phyloP scores from a whole-genome alignment of 1,140 invertebrate species.

The Mamestra configurata region DNA sequence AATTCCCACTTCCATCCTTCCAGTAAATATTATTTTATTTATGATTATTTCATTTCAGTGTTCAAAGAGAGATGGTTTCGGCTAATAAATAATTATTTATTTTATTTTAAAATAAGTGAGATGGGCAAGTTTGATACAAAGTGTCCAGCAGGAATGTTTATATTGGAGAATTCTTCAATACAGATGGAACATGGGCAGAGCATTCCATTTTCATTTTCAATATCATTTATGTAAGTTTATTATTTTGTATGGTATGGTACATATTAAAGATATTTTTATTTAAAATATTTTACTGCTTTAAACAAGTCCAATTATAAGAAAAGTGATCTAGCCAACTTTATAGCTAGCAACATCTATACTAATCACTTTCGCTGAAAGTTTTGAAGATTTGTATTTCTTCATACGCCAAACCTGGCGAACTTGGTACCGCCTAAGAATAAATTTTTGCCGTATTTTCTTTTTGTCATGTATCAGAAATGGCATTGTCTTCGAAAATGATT shows the following conservation, averaged over 20 bases:
- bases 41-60: constrained; percentile 70
- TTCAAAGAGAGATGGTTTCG: constrained; percentile 93
- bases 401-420: too few species aligned
- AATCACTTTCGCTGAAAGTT: too few species aligned
- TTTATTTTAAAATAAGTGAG: constrained; percentile 92
- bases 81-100: constrained; percentile 91
- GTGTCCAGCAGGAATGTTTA: constrained; percentile 90
- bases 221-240: constrained; percentile 88
- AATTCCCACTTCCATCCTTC: not conserved
- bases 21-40: constrained; percentile 3
- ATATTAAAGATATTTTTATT: not conserved
- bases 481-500: too few species aligned
- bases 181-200: constrained; percentile 89
- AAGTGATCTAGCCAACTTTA: too few species aligned
- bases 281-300: too few species aligned
- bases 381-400: too few species aligned
- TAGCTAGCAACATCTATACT: too few species aligned
- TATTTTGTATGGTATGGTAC: constrained; percentile 44
- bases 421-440: too few species aligned
- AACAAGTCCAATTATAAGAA: too few species aligned
- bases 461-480: too few species aligned
- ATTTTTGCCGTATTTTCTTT: too few species aligned
- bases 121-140: constrained; percentile 90
- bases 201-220: constrained; percentile 91
- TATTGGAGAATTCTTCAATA: constrained; percentile 91